Base-by-base conservation (phyloP, 2,113 vertebrate species). In the Peromyscus polionotus region DNA sequence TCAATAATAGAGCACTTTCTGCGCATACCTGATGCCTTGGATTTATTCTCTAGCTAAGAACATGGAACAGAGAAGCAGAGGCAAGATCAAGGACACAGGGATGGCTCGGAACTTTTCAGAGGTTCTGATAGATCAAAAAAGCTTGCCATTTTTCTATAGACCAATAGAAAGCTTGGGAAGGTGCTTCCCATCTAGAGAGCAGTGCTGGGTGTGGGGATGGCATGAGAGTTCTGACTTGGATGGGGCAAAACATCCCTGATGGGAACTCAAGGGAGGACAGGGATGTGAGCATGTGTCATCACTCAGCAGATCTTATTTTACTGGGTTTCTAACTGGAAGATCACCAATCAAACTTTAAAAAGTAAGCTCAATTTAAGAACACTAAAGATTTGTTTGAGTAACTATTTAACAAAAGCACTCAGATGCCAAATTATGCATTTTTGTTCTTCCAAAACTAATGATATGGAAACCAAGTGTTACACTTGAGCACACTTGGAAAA, bases 351-450 rank as follows among this genome's bases (percentile, higher is more conserved):
- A 93, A 80, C 9, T 39, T 0, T 22, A 0, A 84, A 80, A 90
- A 61, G 80, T 10, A 36, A 75, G 86, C 11, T 16, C 57, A 76
- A 79, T 72, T 14, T 48, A 86, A 42, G 22, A 11, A 51, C 4
- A 8, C 3, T 76, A 45, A 11, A 65, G 31, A 85, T 80, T 9
- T 61, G 5, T n/a, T 9, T 94, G 65, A 77, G 26, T 26, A 85
- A 90, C 72, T 90, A 65, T 61, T 96, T 75, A 79, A 70, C 51
- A 94, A 77, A 93, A 10, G 77, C 8, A 59, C 45, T 45, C 85
- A 67, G 39, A 88, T 1, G 36, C 22, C 42, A 65, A 70, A 67
- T 51, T 72, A 45, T 51, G 61, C 36, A 19, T 86, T 86, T 95
- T 83, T 88, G 20, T 11, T 85, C 16, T 65, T 22, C 57, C 48